Conservation (phyloP, 2,797 vertebrate species). For the Aphelocoma californica region DNA sequence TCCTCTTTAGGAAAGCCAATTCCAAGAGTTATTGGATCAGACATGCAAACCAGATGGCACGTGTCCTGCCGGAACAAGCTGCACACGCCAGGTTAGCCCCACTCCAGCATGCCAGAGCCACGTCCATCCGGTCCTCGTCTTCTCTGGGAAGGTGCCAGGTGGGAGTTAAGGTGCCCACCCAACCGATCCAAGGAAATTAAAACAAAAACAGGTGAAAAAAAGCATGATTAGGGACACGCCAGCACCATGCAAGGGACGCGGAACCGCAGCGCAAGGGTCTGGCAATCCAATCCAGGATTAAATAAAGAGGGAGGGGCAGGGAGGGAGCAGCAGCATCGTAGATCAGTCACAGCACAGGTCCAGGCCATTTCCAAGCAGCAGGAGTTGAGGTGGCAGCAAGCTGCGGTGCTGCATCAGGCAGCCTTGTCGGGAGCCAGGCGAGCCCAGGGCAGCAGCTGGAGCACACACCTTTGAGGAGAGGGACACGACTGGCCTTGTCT, state of each 20-base stretch:
- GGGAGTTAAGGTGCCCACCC: not conserved
- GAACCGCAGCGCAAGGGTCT: not conserved
- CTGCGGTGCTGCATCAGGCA: conserved; percentile 31
- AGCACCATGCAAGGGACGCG: conserved; percentile 66
- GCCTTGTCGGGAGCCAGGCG: not conserved
- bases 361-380: conserved; percentile 51
- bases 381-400: conserved; percentile 41
- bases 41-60: not conserved
- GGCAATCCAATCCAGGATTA: not conserved
- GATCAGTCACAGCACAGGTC: not conserved
- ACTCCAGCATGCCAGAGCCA: not conserved
- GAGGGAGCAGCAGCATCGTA: not conserved
- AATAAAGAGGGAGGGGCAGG: not conserved
- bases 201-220: not conserved
- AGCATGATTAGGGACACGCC: not conserved
- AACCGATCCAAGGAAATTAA: not conserved
- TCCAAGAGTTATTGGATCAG: not conserved
- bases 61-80: not conserved
- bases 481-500: conserved; percentile 70
- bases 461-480: conserved; percentile 76
- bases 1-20: not conserved
- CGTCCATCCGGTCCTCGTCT: fast-evolving
- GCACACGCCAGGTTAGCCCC: not conserved
- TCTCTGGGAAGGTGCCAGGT: not conserved
- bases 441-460: not conserved